Percentiles rank a stretch among this genome's conserved stretches.
phyloP scores from a whole-genome alignment of 2,113 vertebrate genomes.

The Orientallactaga bullata region DNA sequence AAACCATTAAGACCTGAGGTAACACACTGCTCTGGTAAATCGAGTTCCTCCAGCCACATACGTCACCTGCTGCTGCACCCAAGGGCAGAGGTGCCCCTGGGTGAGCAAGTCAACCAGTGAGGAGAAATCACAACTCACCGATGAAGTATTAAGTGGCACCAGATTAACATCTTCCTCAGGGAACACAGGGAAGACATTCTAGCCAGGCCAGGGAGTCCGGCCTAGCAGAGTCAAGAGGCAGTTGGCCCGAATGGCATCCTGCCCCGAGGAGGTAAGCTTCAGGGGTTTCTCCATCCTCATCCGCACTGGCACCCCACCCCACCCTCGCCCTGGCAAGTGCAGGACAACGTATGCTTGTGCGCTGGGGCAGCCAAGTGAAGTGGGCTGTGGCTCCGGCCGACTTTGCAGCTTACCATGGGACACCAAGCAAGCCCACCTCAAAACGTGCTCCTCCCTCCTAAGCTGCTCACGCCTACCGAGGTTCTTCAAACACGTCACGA shows the following conservation, averaged over 20 bases:
- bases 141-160: conserved; percentile 38
- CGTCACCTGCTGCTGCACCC: neutral
- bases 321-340: neutral
- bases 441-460: too few relatives aligned
- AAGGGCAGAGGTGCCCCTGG: neutral
- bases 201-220: conserved; percentile 48
- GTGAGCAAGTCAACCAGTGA: neutral
- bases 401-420: neutral
- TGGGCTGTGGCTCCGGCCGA: neutral
- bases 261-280: neutral
- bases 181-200: conserved; percentile 30
- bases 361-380: neutral
- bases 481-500: neutral
- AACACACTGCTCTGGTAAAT: neutral
- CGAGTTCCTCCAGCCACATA: conserved; percentile 12
- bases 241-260: neutral
- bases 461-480: neutral
- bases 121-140: neutral
- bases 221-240: neutral
- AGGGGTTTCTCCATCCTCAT: neutral
- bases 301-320: neutral
- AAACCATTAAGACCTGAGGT: neutral
- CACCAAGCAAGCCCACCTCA: neutral
- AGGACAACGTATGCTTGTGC: neutral
- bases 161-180: conserved; percentile 62